These are phyloP conservation scores for Drosophila arizonae DNA, from an alignment of 1,140 invertebrate genomes.

Conservation along the genomic window DNA sequence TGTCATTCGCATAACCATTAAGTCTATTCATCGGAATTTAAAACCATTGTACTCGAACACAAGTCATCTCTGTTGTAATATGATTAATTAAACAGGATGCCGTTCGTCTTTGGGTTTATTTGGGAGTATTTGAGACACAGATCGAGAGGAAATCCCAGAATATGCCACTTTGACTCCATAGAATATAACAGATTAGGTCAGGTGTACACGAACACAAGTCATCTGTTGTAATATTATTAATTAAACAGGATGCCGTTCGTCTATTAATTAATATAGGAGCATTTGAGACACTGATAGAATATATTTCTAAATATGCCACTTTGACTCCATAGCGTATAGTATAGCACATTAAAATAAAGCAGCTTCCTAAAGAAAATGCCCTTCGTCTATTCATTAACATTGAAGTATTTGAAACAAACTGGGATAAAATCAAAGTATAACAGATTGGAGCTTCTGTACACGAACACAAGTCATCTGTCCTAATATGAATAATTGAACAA, in stretches of 20 bases:
- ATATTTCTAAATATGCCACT: slow-evolving; percentile 33
- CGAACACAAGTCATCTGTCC: slow-evolving; percentile 50
- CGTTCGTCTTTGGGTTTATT: slow-evolving; percentile 26
- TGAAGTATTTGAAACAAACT: slow-evolving; percentile 42
- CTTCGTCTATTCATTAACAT: no score
- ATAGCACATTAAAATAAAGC: no score
- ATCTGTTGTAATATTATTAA: slow-evolving; percentile 49
- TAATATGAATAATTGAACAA: slow-evolving; percentile 36
- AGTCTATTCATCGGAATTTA: neutral
- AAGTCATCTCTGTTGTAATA: slow-evolving; percentile 44
- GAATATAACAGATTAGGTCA: neutral
- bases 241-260: slow-evolving; percentile 58
- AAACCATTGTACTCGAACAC: slow-evolving; percentile 32
- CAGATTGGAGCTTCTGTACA: slow-evolving; percentile 9
- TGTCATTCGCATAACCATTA: neutral
- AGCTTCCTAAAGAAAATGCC: no score
- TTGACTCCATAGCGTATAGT: slow-evolving; percentile 49
- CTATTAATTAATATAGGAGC: slow-evolving; percentile 24
- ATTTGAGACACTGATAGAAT: slow-evolving; percentile 46
- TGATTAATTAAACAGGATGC: slow-evolving; percentile 32
- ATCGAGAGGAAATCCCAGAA: neutral
- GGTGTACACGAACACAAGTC: slow-evolving; percentile 54
- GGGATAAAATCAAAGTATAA: neutral
- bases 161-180: slow-evolving; percentile 64
- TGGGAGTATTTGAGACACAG: slow-evolving; percentile 49